Base-by-base conservation (phyloP, 1,140 invertebrate species). In the Trypoxylus dichotomus region DNA sequence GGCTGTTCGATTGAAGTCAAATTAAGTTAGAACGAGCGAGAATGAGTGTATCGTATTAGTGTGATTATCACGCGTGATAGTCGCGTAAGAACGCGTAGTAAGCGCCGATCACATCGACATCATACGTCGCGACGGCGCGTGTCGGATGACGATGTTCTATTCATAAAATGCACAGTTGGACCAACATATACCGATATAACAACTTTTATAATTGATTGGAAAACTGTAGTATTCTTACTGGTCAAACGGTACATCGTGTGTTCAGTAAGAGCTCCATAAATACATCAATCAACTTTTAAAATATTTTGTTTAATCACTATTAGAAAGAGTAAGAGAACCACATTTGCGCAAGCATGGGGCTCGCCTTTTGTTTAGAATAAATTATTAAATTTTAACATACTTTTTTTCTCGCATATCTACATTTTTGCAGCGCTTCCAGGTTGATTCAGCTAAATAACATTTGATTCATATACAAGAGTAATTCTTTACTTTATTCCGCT, bases 21-120 rank as follows among this genome's bases (percentile, higher is more conserved):
- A 63, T 63, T 63, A 63, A 63, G 13, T 73, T 73, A 25, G 71
- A 73, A 73, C 71, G 71, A 42, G 29, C 15, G 71, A 13, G 29
- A 42, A 42, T 32, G 71, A 73, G 29, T 80, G 78, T 82, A 84
- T 84, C 83, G 82, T 82, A 81, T 84, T 83, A 84, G 83, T 79
- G 79, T 81, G 83, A 84, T 84, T 84, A 84, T 84, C 82, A 83
- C 83, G 83, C 83, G 83, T 81, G 81, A 81, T 82, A 73, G 19
- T 11, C 15, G 32, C 71, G 37, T 63, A 19, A 63, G 60, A 63
- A 63, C 60, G 19, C 1, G 24, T 24, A 63, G 60, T 0, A 63
- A 19, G 24, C 21, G n/a, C 5, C 19, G 60, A 63, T 63, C 19
- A 21, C 10, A 43, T 24, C 32, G 27, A 63, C 60, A 78, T 76